Percentiles rank a stretch among this genome's conserved stretches.
Conservation (phyloP, 2,797 vertebrate genomes). For the Morelia viridis region DNA sequence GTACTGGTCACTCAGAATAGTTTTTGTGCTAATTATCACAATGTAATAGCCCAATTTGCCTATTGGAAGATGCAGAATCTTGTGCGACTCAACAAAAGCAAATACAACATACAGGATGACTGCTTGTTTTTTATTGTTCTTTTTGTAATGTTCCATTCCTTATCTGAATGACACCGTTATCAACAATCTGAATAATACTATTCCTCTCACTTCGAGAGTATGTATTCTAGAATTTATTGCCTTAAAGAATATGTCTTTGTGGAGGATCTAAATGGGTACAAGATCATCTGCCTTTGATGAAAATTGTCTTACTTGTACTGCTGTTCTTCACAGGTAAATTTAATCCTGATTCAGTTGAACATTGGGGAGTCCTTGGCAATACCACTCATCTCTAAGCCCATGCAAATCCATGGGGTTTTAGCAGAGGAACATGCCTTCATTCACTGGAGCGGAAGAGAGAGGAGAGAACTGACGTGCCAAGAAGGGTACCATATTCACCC, state of each 20-base stretch:
- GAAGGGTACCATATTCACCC: conserved; percentile 64
- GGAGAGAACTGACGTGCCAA: conserved; percentile 39
- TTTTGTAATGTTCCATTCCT: not conserved
- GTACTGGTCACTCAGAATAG: not conserved
- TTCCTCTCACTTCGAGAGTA: not conserved
- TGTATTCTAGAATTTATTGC: not conserved
- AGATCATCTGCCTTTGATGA: not conserved
- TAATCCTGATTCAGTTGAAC: conserved; percentile 50
- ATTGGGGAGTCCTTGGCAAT: conserved; percentile 46
- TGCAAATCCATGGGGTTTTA: not conserved
- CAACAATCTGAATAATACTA: not conserved
- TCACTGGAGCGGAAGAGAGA: conserved; percentile 37
- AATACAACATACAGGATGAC: not conserved
- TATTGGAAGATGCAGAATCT: not conserved
- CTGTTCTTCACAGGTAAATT: conserved; percentile 53
- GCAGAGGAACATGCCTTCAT: conserved; percentile 32
- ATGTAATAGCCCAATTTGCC: not conserved
- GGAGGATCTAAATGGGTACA: not conserved
- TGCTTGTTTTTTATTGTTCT: not conserved
- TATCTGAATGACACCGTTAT: not conserved
- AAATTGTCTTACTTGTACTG: conserved; percentile 21
- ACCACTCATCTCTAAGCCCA: conserved; percentile 20
- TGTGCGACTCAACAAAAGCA: not conserved
- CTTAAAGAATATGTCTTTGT: not conserved
- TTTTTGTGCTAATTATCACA: not conserved